A percentile compares a stretch with the other conserved stretches of the same genome.
phyloP scores from a whole-genome alignment of 2,113 vertebrate species.

The Thomomys bottae region DNA sequence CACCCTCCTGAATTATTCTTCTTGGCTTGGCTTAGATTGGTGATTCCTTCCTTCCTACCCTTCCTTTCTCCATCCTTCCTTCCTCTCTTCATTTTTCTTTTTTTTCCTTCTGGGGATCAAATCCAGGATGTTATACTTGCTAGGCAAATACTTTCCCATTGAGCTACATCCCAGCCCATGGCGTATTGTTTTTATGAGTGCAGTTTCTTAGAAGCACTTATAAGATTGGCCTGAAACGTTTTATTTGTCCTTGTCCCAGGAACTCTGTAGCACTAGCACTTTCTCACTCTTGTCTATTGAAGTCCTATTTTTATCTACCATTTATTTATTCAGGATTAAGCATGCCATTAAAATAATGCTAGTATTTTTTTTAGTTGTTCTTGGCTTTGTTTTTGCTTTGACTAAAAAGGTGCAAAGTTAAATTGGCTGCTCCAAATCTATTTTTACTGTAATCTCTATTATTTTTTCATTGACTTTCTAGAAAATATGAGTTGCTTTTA shows the following conservation, averaged over 20 bases:
- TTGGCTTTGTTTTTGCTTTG: not conserved
- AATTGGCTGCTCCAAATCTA: not conserved
- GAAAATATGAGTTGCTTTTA: not conserved
- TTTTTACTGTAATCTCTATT: not conserved
- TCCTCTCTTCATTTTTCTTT: too few relatives aligned
- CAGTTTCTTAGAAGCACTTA: not conserved
- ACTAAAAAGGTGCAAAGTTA: not conserved
- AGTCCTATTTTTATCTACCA: not conserved
- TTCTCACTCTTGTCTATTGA: not conserved
- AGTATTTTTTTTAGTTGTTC: not conserved
- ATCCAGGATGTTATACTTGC: too few relatives aligned
- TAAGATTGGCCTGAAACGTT: not conserved
- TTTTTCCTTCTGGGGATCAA: too few relatives aligned
- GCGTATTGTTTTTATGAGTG: not conserved
- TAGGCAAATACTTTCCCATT: too few relatives aligned
- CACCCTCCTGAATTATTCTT: not conserved
- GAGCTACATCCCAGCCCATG: too few relatives aligned
- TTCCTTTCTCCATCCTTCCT: too few relatives aligned
- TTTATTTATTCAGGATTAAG: conserved; percentile 30
- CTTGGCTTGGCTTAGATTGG: not conserved
- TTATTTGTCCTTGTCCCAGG: not conserved
- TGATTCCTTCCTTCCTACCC: too few relatives aligned
- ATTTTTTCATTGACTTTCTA: conserved; percentile 11
- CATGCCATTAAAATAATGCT: not conserved
- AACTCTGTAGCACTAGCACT: not conserved